Evolutionary conservation across 2,888 invertebrate genomes (phyloP).

Genomic region (Agriopis marginaria): DNA sequence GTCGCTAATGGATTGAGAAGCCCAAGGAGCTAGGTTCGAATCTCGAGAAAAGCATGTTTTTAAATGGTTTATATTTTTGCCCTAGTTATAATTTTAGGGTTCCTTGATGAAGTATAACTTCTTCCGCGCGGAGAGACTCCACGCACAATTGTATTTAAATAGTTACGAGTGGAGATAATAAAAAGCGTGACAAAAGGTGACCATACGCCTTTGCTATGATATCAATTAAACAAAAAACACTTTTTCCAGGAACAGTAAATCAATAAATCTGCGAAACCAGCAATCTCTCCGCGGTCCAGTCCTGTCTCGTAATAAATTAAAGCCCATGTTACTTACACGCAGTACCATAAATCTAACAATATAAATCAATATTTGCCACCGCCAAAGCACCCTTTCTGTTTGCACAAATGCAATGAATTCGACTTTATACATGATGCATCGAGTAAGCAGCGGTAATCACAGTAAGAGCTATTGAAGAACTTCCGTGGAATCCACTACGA

Average conservation of each 20-base stretch:
- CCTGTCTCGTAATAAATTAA: slow-evolving; percentile 36
- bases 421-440: slow-evolving; percentile 65
- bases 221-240: neutral
- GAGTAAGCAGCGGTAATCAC: slow-evolving; percentile 33
- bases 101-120: no score
- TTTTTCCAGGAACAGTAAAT: slow-evolving; percentile 7
- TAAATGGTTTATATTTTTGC: no score
- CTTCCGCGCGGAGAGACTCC: no score
- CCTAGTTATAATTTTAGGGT: no score
- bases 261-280: slow-evolving; percentile 16
- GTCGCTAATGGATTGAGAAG: no score
- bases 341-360: slow-evolving; percentile 48
- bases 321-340: slow-evolving; percentile 32
- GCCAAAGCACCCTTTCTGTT: slow-evolving; percentile 72
- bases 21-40: no score
- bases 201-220: neutral
- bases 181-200: neutral
- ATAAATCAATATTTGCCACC: slow-evolving; percentile 77
- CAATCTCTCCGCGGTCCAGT: slow-evolving; percentile 8
- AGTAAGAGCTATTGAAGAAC: slow-evolving; percentile 12
- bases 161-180: no score
- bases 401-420: slow-evolving; percentile 63
- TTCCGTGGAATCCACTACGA: no score
- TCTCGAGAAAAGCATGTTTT: no score
- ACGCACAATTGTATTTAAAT: no score